Percentiles rank a stretch among this genome's conserved stretches.
Evolutionary conservation across 2,797 vertebrate genomes (phyloP).

Genomic region (Chanos chanos): DNA sequence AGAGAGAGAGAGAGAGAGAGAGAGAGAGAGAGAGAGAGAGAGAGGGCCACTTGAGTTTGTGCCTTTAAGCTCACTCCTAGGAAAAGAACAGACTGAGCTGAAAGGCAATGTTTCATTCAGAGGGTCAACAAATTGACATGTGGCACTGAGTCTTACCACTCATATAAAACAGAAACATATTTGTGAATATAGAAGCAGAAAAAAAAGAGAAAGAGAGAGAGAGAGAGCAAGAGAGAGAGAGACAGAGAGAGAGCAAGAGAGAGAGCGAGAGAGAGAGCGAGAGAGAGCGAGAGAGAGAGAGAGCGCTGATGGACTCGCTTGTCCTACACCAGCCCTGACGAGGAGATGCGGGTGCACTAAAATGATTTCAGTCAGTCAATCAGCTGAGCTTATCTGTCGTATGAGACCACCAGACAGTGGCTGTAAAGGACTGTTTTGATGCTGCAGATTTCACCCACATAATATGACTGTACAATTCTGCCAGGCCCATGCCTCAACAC

Average conservation of each 20-base stretch:
- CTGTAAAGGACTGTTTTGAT: too few species aligned
- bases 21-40: too few species aligned
- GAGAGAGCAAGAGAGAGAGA: too few species aligned
- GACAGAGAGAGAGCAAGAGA: too few species aligned
- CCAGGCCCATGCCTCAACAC: not conserved
- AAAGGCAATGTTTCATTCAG: constrained; percentile 5
- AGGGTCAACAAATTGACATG: not conserved
- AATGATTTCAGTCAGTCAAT: not conserved
- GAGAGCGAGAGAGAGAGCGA: too few species aligned
- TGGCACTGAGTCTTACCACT: not conserved
- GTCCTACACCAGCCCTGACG: not conserved
- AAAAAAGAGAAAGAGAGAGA: too few species aligned
- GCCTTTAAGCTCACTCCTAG: not conserved
- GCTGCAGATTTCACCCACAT: not conserved
- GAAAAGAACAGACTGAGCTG: constrained; percentile 18
- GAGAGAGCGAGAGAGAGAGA: too few species aligned
- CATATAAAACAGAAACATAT: not conserved
- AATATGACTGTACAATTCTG: not conserved
- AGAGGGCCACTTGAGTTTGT: not conserved
- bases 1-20: too few species aligned
- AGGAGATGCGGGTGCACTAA: not conserved
- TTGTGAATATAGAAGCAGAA: too few species aligned
- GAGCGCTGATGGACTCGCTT: not conserved
- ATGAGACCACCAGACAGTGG: not conserved
- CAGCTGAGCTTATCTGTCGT: constrained; percentile 7